Evolutionary conservation across 2,888 invertebrate genomes (phyloP), one percentile per base, ranked within the genome.

Genomic region (Andrena hattorfiana): DNA sequence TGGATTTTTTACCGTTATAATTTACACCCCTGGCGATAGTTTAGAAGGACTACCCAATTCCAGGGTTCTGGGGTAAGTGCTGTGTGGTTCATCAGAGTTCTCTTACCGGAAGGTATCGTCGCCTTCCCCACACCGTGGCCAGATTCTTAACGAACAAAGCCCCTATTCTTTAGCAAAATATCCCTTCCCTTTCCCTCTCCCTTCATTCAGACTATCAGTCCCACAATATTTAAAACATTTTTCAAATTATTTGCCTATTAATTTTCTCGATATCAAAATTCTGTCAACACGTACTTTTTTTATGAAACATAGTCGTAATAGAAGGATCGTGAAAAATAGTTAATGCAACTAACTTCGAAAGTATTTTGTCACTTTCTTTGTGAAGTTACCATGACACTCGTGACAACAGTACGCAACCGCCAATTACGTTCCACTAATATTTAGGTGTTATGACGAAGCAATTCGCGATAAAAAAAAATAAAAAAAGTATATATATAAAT

Each of bases 301-400:
- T 42, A 42, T 42, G 42, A 42, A 42, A 26, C 20, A 7, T 26
- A n/a, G 28, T 30, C 23, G 56, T 20, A 30, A 8, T 20, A 7
- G 20, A 28, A 28, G 30, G 28, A 16, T 2, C 20, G n/a, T 28
- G 20, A 68, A 32, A 28, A 28, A 68, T 62, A 56, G 51, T 28
- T 49, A 69, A 69, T 28, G 56, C 32, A 7, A 54, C 32, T 6
- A 10, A 23, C 81, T 86, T 86, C 83, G 86, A 86, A 85, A 86
- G 86, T 83, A 79, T 67, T 68, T 28, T 51, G 75, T 68, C 75
- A 49, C 75, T 75, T 75, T 75, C 75, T 68, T 75, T 62, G 49
- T 48, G 51, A 60, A 32, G 49, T 68, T 60, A 75, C 62, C 48
- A 23, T 28, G 68, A 62, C 68, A 54, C 28, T 68, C 73, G 73